Evolutionary conservation across 2,113 vertebrate species (phyloP).

Genomic region (Grammomys dolichurus): DNA sequence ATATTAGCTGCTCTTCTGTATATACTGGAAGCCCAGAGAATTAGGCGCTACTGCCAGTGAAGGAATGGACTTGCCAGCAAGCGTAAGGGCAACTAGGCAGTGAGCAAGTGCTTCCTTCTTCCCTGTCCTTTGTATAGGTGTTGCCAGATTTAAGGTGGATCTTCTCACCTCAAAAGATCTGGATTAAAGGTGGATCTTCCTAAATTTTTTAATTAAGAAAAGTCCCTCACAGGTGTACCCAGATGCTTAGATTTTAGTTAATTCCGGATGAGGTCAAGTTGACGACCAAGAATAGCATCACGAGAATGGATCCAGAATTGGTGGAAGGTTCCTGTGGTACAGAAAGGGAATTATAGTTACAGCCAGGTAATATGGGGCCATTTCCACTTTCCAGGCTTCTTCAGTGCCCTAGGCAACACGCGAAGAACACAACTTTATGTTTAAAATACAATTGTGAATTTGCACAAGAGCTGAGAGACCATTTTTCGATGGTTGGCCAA

Average conservation of each 20-base stretch:
- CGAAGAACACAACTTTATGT: background rate
- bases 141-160: background rate
- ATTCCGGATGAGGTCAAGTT: background rate
- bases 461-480: background rate
- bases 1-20: no score
- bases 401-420: background rate
- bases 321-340: background rate
- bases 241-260: background rate
- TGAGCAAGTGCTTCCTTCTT: background rate
- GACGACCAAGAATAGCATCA: background rate
- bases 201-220: background rate
- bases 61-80: background rate
- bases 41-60: background rate
- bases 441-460: background rate
- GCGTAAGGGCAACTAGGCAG: background rate
- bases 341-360: background rate
- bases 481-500: background rate
- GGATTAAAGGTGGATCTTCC: background rate
- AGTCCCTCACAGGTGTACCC: background rate
- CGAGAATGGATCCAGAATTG: background rate
- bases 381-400: background rate
- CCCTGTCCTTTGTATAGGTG: no score
- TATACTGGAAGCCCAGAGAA: background rate
- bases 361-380: background rate
- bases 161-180: background rate